Evolutionary conservation across 2,797 vertebrate species (phyloP).

Genomic region (Spatula versicolor): DNA sequence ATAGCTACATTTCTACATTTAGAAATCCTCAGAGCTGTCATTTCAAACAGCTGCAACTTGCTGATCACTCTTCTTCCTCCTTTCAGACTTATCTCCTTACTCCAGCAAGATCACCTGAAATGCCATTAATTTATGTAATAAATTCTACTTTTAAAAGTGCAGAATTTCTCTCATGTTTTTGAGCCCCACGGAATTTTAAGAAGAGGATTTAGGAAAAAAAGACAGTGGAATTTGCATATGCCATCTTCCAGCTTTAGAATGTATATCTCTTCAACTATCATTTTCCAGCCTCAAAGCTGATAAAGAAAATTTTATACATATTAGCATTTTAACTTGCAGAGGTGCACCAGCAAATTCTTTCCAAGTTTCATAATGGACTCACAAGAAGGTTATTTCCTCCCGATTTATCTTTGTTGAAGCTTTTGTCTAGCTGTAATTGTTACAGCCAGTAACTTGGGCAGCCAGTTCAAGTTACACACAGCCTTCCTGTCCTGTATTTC

Average conservation of each 20-base stretch:
- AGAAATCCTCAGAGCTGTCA: conserved; percentile 17
- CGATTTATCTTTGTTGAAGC: neutral
- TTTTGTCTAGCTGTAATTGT: neutral
- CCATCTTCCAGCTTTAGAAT: neutral
- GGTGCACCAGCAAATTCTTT: neutral
- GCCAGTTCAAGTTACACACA: too few species aligned
- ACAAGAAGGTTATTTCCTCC: neutral
- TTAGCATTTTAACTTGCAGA: neutral
- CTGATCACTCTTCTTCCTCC: neutral
- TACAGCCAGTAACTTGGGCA: neutral
- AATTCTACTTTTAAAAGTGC: neutral
- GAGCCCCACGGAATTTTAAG: neutral
- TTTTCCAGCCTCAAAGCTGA: conserved; percentile 3
- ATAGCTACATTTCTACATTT: neutral
- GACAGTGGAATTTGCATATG: neutral
- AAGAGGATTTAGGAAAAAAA: neutral
- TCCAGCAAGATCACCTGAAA: neutral
- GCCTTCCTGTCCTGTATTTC: neutral
- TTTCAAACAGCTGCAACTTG: neutral
- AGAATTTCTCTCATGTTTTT: neutral
- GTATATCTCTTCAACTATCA: neutral
- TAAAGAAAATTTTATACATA: neutral
- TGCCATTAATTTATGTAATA: neutral
- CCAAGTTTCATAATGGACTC: neutral
- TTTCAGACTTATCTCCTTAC: neutral